These are phyloP conservation scores for Conus betulinus DNA, from an alignment of 1,140 invertebrate species.

Conservation along the genomic window DNA sequence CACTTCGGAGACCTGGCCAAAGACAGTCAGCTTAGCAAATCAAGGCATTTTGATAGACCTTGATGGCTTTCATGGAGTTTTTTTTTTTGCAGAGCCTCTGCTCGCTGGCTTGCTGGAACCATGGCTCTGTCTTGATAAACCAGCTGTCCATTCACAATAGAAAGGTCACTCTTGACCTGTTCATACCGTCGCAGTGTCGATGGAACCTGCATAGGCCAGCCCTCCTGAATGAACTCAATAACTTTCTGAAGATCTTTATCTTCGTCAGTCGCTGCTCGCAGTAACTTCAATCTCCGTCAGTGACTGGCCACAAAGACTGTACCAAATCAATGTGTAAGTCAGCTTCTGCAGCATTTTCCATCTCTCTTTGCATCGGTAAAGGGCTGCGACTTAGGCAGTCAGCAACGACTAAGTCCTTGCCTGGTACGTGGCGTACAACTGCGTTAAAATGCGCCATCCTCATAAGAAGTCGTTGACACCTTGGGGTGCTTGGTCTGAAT, in stretches of 20 bases:
- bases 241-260: not conserved
- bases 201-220: not conserved
- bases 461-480: not conserved
- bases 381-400: not conserved
- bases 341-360: not conserved
- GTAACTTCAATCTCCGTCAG: too few species aligned
- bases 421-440: not conserved
- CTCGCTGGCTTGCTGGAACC: not conserved
- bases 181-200: not conserved
- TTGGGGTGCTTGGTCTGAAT: not conserved
- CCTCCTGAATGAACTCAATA: not conserved
- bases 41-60: not conserved
- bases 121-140: not conserved
- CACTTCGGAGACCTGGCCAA: not conserved
- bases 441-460: not conserved
- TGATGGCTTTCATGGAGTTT: not conserved
- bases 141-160: not conserved
- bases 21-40: not conserved
- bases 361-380: not conserved
- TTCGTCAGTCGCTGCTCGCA: not conserved
- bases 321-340: not conserved
- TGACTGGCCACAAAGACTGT: too few species aligned
- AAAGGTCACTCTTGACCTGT: not conserved
- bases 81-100: not conserved
- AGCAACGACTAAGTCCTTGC: not conserved